Conservation (phyloP, 2,797 vertebrate genomes). For the Gallinago stenura region DNA sequence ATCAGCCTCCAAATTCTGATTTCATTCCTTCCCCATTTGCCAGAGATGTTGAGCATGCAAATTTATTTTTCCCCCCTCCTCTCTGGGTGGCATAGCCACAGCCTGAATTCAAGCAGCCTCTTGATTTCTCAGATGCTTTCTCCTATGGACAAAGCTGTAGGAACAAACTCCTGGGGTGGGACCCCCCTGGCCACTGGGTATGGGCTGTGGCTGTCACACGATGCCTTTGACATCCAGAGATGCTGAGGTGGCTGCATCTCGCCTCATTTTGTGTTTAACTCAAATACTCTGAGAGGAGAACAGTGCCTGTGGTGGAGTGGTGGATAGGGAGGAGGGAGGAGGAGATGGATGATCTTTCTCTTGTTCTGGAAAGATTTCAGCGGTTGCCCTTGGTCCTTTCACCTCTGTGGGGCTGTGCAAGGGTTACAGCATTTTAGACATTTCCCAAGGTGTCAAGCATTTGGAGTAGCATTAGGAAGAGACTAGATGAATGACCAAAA, state of each 20-base stretch:
- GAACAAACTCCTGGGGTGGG: neutral
- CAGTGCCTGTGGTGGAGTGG: neutral
- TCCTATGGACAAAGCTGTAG: neutral
- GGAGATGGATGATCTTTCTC: conserved; percentile 58
- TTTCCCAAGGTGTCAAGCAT: conserved; percentile 50
- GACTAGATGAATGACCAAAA: conserved; percentile 63
- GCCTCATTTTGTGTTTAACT: neutral
- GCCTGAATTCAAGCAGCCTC: neutral
- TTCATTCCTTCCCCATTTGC: neutral
- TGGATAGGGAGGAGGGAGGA: neutral
- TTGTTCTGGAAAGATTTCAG: conserved; percentile 63
- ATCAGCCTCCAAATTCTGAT: neutral
- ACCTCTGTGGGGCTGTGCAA: neutral
- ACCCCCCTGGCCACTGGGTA: neutral
- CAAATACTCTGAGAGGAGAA: neutral
- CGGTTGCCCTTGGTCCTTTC: conserved; percentile 61
- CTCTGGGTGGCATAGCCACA: neutral
- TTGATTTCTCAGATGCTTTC: neutral
- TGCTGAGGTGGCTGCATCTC: neutral
- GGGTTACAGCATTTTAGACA: conserved; percentile 54
- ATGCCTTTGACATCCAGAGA: neutral
- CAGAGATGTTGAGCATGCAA: neutral
- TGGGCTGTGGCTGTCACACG: accelerated
- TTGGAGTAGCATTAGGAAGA: conserved; percentile 51
- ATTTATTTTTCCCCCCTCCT: neutral